Conservation (phyloP, 2,113 vertebrate genomes). For the Oxygymnocypris stewartii region DNA sequence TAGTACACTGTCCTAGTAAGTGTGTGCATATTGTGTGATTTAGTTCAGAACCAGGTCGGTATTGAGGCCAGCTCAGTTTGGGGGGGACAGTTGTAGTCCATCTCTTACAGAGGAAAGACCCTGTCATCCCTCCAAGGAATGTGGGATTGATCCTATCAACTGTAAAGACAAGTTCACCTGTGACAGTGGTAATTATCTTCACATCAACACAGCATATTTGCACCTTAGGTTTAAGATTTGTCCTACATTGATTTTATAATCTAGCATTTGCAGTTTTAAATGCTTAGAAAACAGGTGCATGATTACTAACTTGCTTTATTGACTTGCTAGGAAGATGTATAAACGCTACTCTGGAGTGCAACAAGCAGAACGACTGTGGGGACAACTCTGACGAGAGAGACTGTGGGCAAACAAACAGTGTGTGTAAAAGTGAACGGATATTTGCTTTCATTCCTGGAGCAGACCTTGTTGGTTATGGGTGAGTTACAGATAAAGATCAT, state of each 20-base stretch:
- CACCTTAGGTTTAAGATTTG: neutral
- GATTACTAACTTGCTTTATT: neutral
- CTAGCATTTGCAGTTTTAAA: neutral
- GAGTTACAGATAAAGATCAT: conserved; percentile 56
- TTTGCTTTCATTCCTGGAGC: conserved; percentile 72
- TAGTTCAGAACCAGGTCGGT: conserved; percentile 81
- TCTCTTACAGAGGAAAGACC: conserved; percentile 76
- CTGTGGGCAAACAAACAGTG: conserved; percentile 67
- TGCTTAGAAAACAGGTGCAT: neutral
- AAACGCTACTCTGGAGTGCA: conserved; percentile 78
- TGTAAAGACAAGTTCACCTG: conserved; percentile 86
- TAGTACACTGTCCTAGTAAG: neutral
- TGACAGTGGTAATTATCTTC: conserved; percentile 76
- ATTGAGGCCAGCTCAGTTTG: conserved; percentile 83
- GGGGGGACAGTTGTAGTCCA: conserved; percentile 77
- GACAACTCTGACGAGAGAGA: conserved; percentile 89
- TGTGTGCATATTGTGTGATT: conserved; percentile 36
- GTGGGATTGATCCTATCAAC: conserved; percentile 76
- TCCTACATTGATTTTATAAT: neutral
- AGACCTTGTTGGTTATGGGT: conserved; percentile 83
- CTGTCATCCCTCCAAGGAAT: conserved; percentile 80
- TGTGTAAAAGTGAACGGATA: conserved; percentile 68
- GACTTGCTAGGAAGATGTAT: conserved; percentile 84
- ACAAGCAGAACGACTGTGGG: conserved; percentile 90
- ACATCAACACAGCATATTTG: neutral